phyloP scores from a whole-genome alignment of 2,797 vertebrate species.

The Vespertilio murinus region DNA sequence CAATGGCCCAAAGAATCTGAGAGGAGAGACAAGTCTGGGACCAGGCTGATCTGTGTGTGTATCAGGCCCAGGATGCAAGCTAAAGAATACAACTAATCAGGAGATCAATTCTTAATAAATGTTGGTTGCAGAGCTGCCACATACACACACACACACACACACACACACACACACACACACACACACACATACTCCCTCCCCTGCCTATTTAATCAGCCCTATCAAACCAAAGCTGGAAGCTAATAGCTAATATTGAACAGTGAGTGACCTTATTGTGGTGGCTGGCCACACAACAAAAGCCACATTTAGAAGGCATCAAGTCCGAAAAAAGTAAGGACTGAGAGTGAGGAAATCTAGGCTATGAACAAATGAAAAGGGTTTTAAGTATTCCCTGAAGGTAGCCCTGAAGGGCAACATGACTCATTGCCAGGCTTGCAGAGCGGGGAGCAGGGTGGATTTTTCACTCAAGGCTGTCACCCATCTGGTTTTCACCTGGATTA shows the following conservation, averaged over 20 bases:
- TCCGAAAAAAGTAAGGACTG: background rate
- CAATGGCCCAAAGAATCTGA: background rate
- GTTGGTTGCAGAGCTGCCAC: background rate
- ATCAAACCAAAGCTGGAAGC: background rate
- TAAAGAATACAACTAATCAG: background rate
- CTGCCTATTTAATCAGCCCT: background rate
- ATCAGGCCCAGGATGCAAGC: background rate
- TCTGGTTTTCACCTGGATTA: background rate
- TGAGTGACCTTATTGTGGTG: background rate
- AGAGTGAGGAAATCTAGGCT: background rate
- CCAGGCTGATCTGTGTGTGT: rapidly evolving
- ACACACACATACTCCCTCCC: no score
- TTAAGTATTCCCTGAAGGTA: background rate
- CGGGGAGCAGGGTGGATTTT: background rate
- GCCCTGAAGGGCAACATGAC: background rate
- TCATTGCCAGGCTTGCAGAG: background rate
- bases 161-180: no score
- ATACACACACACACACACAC: background rate
- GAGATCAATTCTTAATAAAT: background rate
- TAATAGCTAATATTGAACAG: background rate
- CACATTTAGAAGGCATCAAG: background rate
- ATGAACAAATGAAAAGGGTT: background rate
- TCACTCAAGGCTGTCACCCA: background rate
- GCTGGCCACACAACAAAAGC: background rate
- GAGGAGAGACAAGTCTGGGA: background rate